These are phyloP conservation scores for Bucco capensis DNA, from an alignment of 2,113 vertebrate genomes.

Conservation along the genomic window DNA sequence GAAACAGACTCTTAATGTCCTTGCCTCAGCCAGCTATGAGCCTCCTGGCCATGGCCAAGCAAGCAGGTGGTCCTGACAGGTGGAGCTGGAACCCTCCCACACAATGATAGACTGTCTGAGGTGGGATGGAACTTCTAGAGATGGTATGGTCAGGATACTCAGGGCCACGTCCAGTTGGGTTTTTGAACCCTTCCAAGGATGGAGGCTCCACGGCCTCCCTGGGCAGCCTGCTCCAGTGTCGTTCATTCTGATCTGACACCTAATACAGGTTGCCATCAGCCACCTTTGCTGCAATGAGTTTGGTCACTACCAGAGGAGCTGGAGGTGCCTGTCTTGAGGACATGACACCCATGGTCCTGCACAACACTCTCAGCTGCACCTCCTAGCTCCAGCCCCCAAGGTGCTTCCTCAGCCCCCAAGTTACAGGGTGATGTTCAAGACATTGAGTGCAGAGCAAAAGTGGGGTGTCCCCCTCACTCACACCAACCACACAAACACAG, in stretches of 20 bases:
- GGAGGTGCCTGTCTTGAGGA: neutral
- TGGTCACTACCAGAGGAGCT: neutral
- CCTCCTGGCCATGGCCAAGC: neutral
- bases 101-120: neutral
- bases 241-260: neutral
- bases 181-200: neutral
- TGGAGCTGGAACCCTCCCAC: neutral
- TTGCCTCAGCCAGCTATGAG: neutral
- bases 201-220: neutral
- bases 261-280: neutral
- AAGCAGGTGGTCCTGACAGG: neutral
- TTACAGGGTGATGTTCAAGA: neutral
- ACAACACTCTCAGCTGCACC: neutral
- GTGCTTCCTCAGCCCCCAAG: neutral
- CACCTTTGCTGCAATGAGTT: neutral
- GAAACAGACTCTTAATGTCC: neutral
- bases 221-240: neutral
- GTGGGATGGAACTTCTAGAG: neutral
- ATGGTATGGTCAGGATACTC: neutral
- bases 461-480: neutral
- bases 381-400: neutral
- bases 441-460: neutral
- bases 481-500: neutral
- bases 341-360: fast-evolving
- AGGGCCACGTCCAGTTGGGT: fast-evolving